These are phyloP conservation scores for Sphaeramia orbicularis DNA, from an alignment of 2,797 vertebrate genomes.

Conservation along the genomic window DNA sequence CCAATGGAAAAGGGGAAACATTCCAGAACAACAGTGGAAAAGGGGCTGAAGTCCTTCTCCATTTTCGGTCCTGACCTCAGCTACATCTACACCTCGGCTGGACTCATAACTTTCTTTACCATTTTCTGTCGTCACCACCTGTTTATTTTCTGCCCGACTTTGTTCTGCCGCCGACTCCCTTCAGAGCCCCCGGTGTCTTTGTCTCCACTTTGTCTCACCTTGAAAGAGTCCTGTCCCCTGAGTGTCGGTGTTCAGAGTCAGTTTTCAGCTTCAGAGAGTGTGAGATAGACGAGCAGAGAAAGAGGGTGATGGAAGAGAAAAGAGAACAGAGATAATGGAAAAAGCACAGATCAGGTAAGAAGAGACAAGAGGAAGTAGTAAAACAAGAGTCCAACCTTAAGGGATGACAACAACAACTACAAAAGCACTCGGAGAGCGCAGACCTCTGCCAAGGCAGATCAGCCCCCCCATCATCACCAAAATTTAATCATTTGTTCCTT, in stretches of 20 bases:
- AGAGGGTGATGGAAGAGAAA: constrained; percentile 25
- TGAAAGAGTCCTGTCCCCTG: constrained; percentile 60
- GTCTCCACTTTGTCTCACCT: constrained; percentile 59
- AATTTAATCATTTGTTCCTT: no score
- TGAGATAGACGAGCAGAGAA: constrained; percentile 27
- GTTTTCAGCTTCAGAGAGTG: constrained; percentile 62
- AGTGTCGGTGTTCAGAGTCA: constrained; percentile 53
- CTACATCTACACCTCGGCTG: not conserved
- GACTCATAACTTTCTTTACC: constrained; percentile 4
- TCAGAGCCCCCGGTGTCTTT: constrained; percentile 34
- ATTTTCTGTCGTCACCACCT: not conserved
- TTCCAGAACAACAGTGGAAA: no score
- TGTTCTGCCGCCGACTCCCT: constrained; percentile 18
- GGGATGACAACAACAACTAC: no score
- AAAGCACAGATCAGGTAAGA: constrained; percentile 28
- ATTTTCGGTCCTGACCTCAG: no score
- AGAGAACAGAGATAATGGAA: constrained; percentile 13
- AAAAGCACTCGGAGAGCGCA: no score
- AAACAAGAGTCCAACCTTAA: not conserved
- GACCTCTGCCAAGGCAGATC: no score
- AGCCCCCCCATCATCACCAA: no score
- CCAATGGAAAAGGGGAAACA: no score
- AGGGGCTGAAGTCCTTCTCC: no score
- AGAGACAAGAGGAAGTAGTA: constrained; percentile 21
- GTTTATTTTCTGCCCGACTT: constrained; percentile 11